phyloP scores from a whole-genome alignment of 1,140 invertebrate genomes.

The Platorchestia sp. region DNA sequence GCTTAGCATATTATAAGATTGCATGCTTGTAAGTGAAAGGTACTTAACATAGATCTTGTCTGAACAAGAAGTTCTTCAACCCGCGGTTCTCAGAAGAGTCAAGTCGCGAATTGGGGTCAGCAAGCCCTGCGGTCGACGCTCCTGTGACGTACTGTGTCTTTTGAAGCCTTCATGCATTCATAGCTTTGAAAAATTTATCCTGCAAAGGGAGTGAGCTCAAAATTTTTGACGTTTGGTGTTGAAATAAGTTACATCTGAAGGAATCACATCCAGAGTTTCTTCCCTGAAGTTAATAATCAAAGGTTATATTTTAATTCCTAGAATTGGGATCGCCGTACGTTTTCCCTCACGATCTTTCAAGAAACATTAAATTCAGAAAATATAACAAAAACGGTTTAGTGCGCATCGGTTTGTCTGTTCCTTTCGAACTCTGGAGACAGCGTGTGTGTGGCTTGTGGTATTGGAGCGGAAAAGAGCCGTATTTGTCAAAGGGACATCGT shows the following conservation, averaged over 20 bases:
- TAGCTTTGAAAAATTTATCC: not conserved
- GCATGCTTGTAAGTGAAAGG: not conserved
- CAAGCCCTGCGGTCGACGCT: not conserved
- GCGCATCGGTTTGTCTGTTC: not conserved
- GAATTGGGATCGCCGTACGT: no score
- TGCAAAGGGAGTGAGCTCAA: not conserved
- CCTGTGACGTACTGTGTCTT: not conserved
- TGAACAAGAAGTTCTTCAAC: not conserved
- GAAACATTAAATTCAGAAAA: no score
- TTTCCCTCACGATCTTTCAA: no score
- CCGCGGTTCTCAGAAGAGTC: not conserved
- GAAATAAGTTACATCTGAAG: not conserved
- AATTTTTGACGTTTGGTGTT: not conserved
- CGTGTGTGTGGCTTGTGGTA: not conserved
- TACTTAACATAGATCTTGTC: not conserved
- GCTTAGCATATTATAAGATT: not conserved
- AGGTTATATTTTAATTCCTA: no score
- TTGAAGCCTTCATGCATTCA: not conserved
- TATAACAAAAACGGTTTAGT: no score
- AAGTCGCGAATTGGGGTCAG: not conserved
- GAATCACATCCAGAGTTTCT: no score
- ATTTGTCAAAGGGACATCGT: not conserved
- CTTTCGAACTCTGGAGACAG: not conserved
- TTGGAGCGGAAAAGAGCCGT: not conserved
- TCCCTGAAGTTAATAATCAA: not conserved